Conservation (phyloP, 2,113 vertebrate genomes). For the Elachura formosa region DNA sequence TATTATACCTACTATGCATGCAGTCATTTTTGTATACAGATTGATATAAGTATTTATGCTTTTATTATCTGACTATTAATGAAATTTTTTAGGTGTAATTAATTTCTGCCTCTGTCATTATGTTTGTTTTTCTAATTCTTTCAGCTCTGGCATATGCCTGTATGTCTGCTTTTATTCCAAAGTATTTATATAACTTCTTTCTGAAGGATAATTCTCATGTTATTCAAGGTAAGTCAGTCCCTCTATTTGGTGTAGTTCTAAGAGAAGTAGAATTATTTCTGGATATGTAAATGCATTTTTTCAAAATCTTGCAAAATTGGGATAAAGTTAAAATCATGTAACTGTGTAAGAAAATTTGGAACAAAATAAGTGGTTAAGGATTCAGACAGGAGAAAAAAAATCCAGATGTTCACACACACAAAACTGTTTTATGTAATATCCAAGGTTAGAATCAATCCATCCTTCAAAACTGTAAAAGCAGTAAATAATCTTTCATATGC, state of each 20-base stretch:
- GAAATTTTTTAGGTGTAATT: neutral
- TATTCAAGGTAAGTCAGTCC: constrained; percentile 87
- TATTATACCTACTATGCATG: neutral
- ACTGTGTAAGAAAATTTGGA: neutral
- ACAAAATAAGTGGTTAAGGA: neutral
- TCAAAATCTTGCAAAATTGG: neutral
- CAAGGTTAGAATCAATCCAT: neutral
- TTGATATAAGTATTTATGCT: neutral
- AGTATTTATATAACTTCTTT: constrained; percentile 98
- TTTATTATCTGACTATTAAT: neutral
- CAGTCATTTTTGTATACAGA: neutral
- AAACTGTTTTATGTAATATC: neutral
- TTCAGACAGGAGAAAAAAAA: neutral
- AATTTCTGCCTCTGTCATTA: neutral
- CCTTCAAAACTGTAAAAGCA: neutral
- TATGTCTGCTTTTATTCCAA: constrained; percentile 99
- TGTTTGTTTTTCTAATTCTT: neutral
- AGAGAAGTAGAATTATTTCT: neutral
- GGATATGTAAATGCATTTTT: neutral
- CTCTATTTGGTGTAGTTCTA: neutral
- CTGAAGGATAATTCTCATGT: constrained; percentile 99
- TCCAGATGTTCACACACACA: rapidly evolving
- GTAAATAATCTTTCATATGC: neutral
- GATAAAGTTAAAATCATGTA: neutral
- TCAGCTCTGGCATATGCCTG: constrained; percentile 94